Conservation (phyloP, 2,113 vertebrate species). For the Lutjanus erythropterus region DNA sequence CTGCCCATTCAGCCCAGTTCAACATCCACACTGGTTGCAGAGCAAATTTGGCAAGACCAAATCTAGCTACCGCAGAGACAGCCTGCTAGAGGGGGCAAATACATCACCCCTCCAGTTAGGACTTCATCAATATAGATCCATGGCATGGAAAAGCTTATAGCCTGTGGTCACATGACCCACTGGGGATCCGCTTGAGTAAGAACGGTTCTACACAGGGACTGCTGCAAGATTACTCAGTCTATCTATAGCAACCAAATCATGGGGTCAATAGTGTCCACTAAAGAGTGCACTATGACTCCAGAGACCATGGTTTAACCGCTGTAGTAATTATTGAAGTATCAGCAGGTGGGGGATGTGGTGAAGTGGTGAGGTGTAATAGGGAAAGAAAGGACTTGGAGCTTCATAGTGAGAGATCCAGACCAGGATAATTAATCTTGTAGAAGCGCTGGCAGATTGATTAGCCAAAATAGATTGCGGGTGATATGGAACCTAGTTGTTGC, state of each 20-base stretch:
- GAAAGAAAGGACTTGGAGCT: constrained; percentile 16
- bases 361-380: constrained; percentile 3
- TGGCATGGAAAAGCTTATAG: background rate
- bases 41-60: too few species aligned
- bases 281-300: background rate
- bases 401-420: constrained; percentile 37
- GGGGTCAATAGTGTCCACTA: background rate
- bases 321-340: constrained; percentile 24
- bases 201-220: background rate
- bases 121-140: background rate
- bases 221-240: background rate
- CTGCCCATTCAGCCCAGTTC: too few species aligned
- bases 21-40: too few species aligned
- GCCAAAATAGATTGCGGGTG: constrained; percentile 78
- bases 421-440: constrained; percentile 70
- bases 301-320: background rate
- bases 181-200: too few species aligned
- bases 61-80: too few species aligned
- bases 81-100: too few species aligned
- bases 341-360: constrained; percentile 15
- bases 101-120: too few species aligned
- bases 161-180: background rate
- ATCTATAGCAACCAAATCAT: background rate
- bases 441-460: constrained; percentile 77
- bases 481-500: constrained; percentile 75